phyloP scores from a whole-genome alignment of 2,888 invertebrate genomes.

The Lepetodrilus schrolli region DNA sequence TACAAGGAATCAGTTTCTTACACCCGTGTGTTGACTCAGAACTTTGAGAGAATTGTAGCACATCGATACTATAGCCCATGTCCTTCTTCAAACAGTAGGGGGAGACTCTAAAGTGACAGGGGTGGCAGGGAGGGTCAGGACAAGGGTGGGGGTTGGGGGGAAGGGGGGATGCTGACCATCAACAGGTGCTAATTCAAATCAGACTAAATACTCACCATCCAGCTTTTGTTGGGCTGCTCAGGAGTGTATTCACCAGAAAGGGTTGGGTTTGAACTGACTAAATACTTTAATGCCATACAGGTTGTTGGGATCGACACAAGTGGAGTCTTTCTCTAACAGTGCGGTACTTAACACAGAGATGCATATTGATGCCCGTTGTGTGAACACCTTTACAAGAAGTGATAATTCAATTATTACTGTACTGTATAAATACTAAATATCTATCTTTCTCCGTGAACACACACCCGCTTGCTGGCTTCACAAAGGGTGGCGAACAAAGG shows the following conservation, averaged over 20 bases:
- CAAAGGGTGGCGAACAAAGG: not conserved
- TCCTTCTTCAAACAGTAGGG: slow-evolving; percentile 32
- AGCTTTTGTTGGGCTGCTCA: not conserved
- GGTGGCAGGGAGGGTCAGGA: no score
- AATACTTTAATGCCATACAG: slow-evolving; percentile 16
- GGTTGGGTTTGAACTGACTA: slow-evolving; percentile 21
- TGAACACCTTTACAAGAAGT: not conserved
- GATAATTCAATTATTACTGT: slow-evolving; percentile 9
- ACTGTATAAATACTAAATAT: not conserved
- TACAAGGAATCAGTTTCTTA: slow-evolving; percentile 30
- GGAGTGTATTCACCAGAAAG: slow-evolving; percentile 16
- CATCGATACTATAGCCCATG: slow-evolving; percentile 26
- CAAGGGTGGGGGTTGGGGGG: no score
- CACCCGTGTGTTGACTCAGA: slow-evolving; percentile 31
- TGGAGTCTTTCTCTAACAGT: not conserved
- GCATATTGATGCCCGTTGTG: not conserved
- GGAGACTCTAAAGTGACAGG: no score
- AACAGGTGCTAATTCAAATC: not conserved
- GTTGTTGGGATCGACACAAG: not conserved
- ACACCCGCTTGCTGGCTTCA: no score
- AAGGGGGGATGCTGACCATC: no score
- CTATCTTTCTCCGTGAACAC: no score
- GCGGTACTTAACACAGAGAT: no score
- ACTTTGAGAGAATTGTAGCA: slow-evolving; percentile 33
- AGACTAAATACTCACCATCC: slow-evolving; percentile 1